Evolutionary conservation across 1,140 invertebrate genomes (phyloP).

Genomic region (Agrilus planipennis): DNA sequence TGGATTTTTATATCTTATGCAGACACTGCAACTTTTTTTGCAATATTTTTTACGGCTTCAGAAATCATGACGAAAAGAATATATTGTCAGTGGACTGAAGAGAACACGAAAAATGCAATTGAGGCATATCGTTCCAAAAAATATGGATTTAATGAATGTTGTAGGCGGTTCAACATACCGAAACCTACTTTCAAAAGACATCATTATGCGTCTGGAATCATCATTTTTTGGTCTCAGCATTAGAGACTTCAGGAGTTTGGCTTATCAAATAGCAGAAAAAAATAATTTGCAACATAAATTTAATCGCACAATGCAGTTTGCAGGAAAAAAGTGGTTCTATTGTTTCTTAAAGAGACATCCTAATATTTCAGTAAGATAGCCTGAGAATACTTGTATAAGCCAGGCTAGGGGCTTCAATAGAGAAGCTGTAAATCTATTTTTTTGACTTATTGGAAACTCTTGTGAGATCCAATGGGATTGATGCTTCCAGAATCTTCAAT

Average conservation of each 20-base stretch:
- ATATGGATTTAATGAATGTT: constrained; percentile 7
- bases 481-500: constrained; percentile 31
- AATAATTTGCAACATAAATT: not conserved
- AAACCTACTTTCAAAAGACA: constrained; percentile 11
- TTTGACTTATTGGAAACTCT: constrained; percentile 15
- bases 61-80: not conserved
- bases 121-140: constrained; percentile 1
- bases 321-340: constrained; percentile 9
- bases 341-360: not conserved
- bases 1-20: not conserved
- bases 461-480: constrained; percentile 8
- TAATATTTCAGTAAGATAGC: not conserved
- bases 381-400: not conserved
- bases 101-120: constrained; percentile 4
- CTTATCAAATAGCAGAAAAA: constrained; percentile 3
- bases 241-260: constrained; percentile 1
- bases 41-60: not conserved
- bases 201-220: too few relatives aligned
- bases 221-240: too few relatives aligned
- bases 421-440: constrained; percentile 12
- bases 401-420: not conserved
- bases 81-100: not conserved
- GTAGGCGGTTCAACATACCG: constrained; percentile 1
- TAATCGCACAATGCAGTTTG: too few relatives aligned
- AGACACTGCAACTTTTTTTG: not conserved